Evolutionary conservation across 1,140 invertebrate species (phyloP), one percentile per base, ranked within the genome.

Genomic region (Metopolophium dirhodum): DNA sequence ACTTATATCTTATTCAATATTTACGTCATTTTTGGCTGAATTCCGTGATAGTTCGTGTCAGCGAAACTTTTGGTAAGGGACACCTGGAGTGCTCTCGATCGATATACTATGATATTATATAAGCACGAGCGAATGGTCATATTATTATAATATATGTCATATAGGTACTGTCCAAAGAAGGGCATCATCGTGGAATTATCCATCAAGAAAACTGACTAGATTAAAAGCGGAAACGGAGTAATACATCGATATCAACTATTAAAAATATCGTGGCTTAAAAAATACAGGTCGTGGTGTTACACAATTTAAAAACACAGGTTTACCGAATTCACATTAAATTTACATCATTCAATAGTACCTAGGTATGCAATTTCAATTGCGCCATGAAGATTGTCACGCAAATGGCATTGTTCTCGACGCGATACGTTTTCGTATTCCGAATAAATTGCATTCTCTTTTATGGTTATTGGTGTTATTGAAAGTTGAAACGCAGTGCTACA

Each of bases 391-490:
- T 77, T 77, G 61, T n/a, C 61, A 35, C 61, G 0, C 61, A 18
- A 20, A 77, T 20, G n/a, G 2, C n/a, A 18, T 77, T 77, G 61
- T 77, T 77, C 61, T 77, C 30, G 14, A 77, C 14, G 14, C 14
- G 14, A 77, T 77, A n/a, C 14, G 61, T 35, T 77, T n/a, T 77
- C 22, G 30, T 77, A 77, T n/a, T 77, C 30, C 14, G 30, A 77
- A 77, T 77, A 77, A n/a, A n/a, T 77, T 77, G n/a, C 30, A 77
- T 77, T n/a, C 14, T n/a, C 11, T 77, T n/a, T 77, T 35, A 77
- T 77, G n/a, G n/a, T 77, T 77, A 77, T 77, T 77, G n/a, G 61
- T 77, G n/a, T n/a, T n/a, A 77, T 77, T 77, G 61, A n/a, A 77
- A 77, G 14, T 77, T n/a, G 61, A 77, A 77, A 77, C 30, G 30